A percentile compares a stretch with the other conserved stretches of the same genome.
Conservation (phyloP, 1,140 invertebrate species). For the Frieseomelitta varia region DNA sequence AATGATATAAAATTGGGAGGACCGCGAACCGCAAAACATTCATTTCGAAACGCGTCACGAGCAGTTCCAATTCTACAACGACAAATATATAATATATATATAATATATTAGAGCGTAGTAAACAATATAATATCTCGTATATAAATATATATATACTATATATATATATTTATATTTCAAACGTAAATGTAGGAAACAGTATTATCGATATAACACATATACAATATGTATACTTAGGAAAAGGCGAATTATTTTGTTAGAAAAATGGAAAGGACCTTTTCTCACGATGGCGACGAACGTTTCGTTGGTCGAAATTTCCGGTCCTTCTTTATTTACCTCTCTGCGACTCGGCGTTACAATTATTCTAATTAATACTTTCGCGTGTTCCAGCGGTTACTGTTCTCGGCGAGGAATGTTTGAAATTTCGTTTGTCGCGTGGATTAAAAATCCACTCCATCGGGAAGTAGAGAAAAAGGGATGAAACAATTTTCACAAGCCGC, state of each 20-base stretch:
- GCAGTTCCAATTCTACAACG: slow-evolving; percentile 41
- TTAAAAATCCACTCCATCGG: not conserved
- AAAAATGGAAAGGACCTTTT: not conserved
- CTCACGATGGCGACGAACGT: not conserved
- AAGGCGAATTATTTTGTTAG: slow-evolving; percentile 39
- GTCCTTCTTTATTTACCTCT: not conserved
- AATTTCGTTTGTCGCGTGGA: not conserved
- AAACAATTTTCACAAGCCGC: too few species aligned
- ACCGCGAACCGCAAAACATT: not conserved
- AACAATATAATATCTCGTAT: slow-evolving; percentile 33
- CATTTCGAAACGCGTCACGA: not conserved
- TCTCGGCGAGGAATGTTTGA: slow-evolving; percentile 29
- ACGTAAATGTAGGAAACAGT: slow-evolving; percentile 33
- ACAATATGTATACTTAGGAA: slow-evolving; percentile 27
- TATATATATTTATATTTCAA: slow-evolving; percentile 19
- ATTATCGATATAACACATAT: slow-evolving; percentile 44
- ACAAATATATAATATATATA: slow-evolving; percentile 9
- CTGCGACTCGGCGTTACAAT: not conserved
- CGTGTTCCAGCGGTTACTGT: not conserved
- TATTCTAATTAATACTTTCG: not conserved
- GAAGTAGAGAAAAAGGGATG: not conserved
- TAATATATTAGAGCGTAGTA: slow-evolving; percentile 31
- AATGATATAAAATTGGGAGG: not conserved
- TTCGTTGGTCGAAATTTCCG: not conserved
- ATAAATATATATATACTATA: slow-evolving; percentile 24